Evolutionary conservation across 2,888 invertebrate species (phyloP).

Genomic region (Nebria salina): DNA sequence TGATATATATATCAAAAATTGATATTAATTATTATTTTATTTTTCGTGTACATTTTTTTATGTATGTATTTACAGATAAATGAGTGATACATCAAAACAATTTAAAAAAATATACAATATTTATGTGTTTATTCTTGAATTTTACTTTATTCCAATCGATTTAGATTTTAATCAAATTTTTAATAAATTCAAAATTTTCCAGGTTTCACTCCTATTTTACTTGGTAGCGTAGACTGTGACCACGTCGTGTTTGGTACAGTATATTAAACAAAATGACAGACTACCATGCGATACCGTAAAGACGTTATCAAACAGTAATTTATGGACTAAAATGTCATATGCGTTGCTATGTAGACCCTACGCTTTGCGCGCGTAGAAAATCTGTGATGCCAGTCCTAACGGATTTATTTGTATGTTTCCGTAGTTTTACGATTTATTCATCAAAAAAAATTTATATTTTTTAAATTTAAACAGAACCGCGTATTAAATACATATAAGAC

Average conservation of each 20-base stretch:
- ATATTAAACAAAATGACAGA: slow-evolving; percentile 33
- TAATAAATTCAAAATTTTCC: no score
- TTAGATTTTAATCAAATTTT: no score
- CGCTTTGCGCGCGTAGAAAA: background rate
- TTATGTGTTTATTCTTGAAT: no score
- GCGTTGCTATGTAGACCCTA: background rate
- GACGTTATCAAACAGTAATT: slow-evolving; percentile 26
- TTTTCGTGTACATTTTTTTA: background rate
- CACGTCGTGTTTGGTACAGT: slow-evolving; percentile 13
- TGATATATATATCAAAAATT: background rate
- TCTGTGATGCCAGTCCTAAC: background rate
- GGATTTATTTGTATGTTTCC: background rate
- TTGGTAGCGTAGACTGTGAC: no score
- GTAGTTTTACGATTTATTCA: background rate
- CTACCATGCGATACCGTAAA: slow-evolving; percentile 27
- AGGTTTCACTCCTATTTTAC: no score
- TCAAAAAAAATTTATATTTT: background rate
- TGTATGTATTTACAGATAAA: background rate
- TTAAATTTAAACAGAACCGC: background rate
- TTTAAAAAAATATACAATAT: no score
- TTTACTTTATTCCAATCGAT: no score
- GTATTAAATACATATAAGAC: no score
- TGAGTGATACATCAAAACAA: no score
- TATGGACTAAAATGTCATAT: background rate
- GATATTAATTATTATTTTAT: background rate